Base-by-base conservation (phyloP, 2,888 invertebrate genomes). In the Hermaeophaga mercurialis region DNA sequence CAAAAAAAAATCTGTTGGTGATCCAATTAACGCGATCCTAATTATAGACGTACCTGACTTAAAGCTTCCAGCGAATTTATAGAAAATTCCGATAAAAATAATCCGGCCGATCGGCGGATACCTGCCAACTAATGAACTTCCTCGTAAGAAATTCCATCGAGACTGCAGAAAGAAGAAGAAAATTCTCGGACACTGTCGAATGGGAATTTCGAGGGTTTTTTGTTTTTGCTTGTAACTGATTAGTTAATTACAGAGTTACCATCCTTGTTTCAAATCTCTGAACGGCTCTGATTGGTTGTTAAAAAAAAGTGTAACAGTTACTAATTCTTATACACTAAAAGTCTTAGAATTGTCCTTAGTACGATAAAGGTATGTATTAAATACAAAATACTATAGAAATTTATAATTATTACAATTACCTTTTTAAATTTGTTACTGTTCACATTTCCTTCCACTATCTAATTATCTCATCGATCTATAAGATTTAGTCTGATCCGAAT, bases 61-160 rank as follows among this genome's bases (percentile, higher is more conserved):
- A 38, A 14, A 18, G 15, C 38, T 38, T 38, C 14, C 18, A 18
- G 38, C n/a, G 38, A 38, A 22, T 38, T 38, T 48, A 48, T 38
- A 36, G 48, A 48, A 48, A 48, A 48, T 48, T 48, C 48, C 48
- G 24, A 26, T 15, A 38, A 36, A 48, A 48, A 36, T 48, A 48
- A 48, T 48, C 48, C 26, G 26, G 33, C 14, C 12, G 14, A 34
- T 34, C 34, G 34, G 15, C 15, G 38, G 48, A 48, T 48, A 48
- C 48, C 48, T 26, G 36, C 26, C 38, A 38, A 38, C 48, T 48
- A 48, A 48, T 48, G 48, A 48, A 48, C 48, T 48, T 38, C 38
- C 38, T 48, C 26, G 15, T 17, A 38, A 48, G 38, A 48, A 48
- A 48, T 48, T 48, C 48, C 48, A 26, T 48, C 17, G 48, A 26